A percentile compares a stretch with the other conserved stretches of the same genome.
Evolutionary conservation across 2,888 invertebrate genomes (phyloP).

Genomic region (Vandiemenella viatica): DNA sequence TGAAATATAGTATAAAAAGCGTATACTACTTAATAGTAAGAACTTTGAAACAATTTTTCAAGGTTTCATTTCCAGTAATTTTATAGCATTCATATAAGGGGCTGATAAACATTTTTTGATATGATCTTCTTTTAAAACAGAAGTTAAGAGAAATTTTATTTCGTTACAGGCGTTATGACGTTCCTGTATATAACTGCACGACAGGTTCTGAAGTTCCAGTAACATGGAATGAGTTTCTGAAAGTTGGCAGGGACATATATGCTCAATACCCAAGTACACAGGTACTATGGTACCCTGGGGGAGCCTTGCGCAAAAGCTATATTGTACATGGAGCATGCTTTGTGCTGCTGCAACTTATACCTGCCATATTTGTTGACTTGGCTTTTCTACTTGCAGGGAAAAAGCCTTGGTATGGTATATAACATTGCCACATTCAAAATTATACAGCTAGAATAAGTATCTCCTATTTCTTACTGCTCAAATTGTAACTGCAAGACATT

Average conservation of each 20-base stretch:
- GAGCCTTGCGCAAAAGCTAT: constrained; percentile 24
- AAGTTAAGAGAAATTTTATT: too few relatives aligned
- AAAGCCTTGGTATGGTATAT: constrained; percentile 27
- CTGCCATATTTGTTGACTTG: constrained; percentile 37
- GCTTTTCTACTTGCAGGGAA: constrained; percentile 30
- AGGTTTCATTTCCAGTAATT: too few relatives aligned
- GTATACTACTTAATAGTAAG: too few relatives aligned
- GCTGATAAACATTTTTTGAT: too few relatives aligned
- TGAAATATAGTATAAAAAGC: too few relatives aligned
- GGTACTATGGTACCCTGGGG: constrained; percentile 30
- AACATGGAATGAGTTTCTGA: constrained; percentile 36
- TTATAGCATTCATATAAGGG: too few relatives aligned
- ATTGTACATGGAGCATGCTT: constrained; percentile 32
- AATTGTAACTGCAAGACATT: too few relatives aligned
- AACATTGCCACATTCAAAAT: background rate
- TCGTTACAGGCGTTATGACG: constrained; percentile 9
- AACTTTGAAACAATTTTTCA: too few relatives aligned
- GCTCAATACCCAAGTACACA: constrained; percentile 31
- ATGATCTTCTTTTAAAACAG: too few relatives aligned
- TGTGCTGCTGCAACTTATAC: constrained; percentile 37
- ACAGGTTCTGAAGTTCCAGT: constrained; percentile 38
- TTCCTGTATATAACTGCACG: constrained; percentile 38
- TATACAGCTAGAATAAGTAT: too few relatives aligned
- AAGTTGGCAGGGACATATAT: constrained; percentile 23
- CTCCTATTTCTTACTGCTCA: too few relatives aligned